Evolutionary conservation across 2,113 vertebrate species (phyloP).

Genomic region (Vicugna pacos): DNA sequence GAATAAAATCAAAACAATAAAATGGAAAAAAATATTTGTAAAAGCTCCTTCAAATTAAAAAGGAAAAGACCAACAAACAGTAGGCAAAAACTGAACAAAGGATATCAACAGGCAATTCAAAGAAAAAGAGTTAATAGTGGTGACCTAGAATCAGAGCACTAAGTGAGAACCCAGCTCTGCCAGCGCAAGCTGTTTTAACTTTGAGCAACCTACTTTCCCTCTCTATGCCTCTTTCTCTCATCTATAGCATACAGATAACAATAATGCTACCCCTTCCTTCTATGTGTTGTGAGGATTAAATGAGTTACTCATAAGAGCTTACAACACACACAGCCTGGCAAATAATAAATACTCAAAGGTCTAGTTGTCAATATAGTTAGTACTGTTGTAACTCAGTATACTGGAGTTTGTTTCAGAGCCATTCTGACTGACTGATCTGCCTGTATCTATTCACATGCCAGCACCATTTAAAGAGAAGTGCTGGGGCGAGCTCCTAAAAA

Average conservation of each 20-base stretch:
- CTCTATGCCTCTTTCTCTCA: not conserved
- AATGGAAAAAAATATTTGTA: not conserved
- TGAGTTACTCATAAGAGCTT: not conserved
- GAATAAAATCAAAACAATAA: slow-evolving; percentile 20
- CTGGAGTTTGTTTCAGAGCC: not conserved
- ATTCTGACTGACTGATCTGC: not conserved
- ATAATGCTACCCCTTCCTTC: not conserved
- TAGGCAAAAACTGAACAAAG: not conserved
- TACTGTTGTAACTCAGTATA: not conserved
- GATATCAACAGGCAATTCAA: not conserved
- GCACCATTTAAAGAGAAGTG: not conserved
- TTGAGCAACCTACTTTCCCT: not conserved
- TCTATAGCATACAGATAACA: not conserved
- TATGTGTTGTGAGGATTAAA: not conserved
- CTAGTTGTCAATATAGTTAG: not conserved
- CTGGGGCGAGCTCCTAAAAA: not conserved
- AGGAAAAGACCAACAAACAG: not conserved
- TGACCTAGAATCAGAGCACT: not conserved
- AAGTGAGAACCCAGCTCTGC: not conserved
- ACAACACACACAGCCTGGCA: not conserved
- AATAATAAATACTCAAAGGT: not conserved
- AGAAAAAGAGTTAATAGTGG: not conserved
- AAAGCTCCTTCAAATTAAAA: not conserved
- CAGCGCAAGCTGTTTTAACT: not conserved
- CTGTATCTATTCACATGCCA: not conserved